Percentiles rank a stretch among this genome's conserved stretches.
Evolutionary conservation across 2,113 vertebrate species (phyloP).

Genomic region (Pangasianodon hypophthalmus): DNA sequence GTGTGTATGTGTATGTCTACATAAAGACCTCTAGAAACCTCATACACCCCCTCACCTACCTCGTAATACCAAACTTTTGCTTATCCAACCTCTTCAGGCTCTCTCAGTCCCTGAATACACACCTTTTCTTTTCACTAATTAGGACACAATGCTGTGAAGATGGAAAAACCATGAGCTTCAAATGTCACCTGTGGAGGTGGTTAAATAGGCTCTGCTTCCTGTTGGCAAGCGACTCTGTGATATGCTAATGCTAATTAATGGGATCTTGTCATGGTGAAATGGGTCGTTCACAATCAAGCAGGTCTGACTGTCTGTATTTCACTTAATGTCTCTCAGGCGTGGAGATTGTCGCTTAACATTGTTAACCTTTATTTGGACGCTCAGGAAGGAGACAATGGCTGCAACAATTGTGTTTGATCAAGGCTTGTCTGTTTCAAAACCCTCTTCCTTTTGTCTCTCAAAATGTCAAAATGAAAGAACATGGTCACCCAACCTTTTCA

Average conservation of each 20-base stretch:
- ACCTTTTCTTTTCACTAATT: conserved; percentile 63
- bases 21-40: not conserved
- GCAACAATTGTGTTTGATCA: conserved; percentile 53
- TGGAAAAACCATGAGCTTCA: conserved; percentile 52
- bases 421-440: conserved; percentile 33
- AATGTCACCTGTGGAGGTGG: conserved; percentile 56
- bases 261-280: conserved; percentile 48
- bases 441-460: conserved; percentile 37
- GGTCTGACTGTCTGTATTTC: conserved; percentile 48
- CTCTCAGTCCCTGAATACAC: conserved; percentile 43
- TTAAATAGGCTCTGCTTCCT: conserved; percentile 51
- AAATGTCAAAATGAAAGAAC: conserved; percentile 47
- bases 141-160: conserved; percentile 60
- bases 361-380: conserved; percentile 57
- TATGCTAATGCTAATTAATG: conserved; percentile 57
- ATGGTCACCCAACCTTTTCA: conserved; percentile 15
- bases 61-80: not conserved
- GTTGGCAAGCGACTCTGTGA: conserved; percentile 38
- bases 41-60: not conserved
- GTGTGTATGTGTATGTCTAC: conserved; percentile 14
- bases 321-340: conserved; percentile 51
- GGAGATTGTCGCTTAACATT: conserved; percentile 54
- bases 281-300: conserved; percentile 48
- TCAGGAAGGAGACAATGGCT: conserved; percentile 46
- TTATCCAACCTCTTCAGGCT: conserved; percentile 21